Evolutionary conservation across 2,797 vertebrate genomes (phyloP).

Genomic region (Cuniculus paca): DNA sequence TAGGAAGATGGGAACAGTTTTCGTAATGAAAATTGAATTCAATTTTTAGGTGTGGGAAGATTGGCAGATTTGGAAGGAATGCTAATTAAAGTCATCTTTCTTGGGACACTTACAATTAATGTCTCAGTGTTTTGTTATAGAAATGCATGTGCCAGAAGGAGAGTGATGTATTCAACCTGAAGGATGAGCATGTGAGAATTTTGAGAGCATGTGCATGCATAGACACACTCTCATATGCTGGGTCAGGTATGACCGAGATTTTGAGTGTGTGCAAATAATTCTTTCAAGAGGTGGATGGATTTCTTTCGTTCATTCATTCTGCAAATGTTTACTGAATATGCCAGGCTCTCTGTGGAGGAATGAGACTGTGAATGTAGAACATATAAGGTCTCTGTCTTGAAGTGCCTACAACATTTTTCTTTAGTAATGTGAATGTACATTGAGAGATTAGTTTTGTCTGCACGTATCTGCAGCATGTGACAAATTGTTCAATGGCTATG

Average conservation of each 20-base stretch:
- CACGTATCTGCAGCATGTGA: constrained; percentile 52
- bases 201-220: not conserved
- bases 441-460: constrained; percentile 41
- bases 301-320: constrained; percentile 50
- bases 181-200: not conserved
- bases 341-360: not conserved
- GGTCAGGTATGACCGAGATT: constrained; percentile 8
- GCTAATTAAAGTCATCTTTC: constrained; percentile 74
- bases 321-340: constrained; percentile 31
- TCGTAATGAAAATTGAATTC: constrained; percentile 65
- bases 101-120: constrained; percentile 26
- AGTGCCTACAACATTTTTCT: constrained; percentile 18
- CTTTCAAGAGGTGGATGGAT: not conserved
- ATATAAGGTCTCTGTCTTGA: not conserved
- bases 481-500: constrained; percentile 20
- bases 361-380: not conserved
- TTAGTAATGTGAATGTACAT: constrained; percentile 44
- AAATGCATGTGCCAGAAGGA: not conserved
- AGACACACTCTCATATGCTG: not conserved
- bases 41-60: constrained; percentile 60
- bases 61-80: constrained; percentile 50
- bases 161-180: constrained; percentile 26
- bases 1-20: constrained; percentile 23
- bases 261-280: constrained; percentile 33
- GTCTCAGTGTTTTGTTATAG: constrained; percentile 55